Conservation (phyloP, 2,797 vertebrate species). For the Phoxinus dragarum region DNA sequence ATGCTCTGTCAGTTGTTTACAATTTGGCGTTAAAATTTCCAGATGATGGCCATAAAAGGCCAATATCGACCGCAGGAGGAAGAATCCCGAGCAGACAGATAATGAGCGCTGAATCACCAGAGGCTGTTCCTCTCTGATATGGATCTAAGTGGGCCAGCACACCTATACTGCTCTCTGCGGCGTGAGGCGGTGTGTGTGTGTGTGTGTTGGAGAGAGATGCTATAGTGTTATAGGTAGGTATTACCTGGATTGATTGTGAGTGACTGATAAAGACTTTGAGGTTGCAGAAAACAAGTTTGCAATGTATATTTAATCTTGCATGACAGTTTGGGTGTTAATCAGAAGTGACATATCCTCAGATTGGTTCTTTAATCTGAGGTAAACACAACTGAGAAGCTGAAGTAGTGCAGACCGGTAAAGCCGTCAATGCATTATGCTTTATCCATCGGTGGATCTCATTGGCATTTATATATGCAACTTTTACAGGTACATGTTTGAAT, state of each 20-base stretch:
- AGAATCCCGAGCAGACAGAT: conserved; percentile 50
- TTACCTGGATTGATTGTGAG: conserved; percentile 36
- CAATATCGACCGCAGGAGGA: conserved; percentile 43
- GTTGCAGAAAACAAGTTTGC: conserved; percentile 26
- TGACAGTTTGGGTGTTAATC: conserved; percentile 25
- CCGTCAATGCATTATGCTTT: neutral
- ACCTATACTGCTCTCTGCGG: conserved; percentile 48
- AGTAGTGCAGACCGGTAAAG: neutral
- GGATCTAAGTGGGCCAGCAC: conserved; percentile 40
- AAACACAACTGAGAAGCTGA: conserved; percentile 12
- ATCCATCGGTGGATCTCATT: neutral
- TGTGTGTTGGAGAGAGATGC: conserved; percentile 39
- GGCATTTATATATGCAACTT: neutral
- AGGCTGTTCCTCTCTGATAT: conserved; percentile 49
- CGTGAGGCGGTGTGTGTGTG: conserved; percentile 42
- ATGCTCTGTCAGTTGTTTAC: conserved; percentile 43
- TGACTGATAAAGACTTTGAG: conserved; percentile 44
- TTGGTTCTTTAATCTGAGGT: conserved; percentile 22
- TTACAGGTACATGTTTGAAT: neutral
- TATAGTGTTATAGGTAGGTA: conserved; percentile 30
- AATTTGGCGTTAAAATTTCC: conserved; percentile 43
- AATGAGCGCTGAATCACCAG: conserved; percentile 48
- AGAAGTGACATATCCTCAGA: neutral
- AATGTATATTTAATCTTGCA: conserved; percentile 21
- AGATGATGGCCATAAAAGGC: conserved; percentile 48